Conservation (phyloP, 2,113 vertebrate genomes). For the Erythrolamprus reginae region DNA sequence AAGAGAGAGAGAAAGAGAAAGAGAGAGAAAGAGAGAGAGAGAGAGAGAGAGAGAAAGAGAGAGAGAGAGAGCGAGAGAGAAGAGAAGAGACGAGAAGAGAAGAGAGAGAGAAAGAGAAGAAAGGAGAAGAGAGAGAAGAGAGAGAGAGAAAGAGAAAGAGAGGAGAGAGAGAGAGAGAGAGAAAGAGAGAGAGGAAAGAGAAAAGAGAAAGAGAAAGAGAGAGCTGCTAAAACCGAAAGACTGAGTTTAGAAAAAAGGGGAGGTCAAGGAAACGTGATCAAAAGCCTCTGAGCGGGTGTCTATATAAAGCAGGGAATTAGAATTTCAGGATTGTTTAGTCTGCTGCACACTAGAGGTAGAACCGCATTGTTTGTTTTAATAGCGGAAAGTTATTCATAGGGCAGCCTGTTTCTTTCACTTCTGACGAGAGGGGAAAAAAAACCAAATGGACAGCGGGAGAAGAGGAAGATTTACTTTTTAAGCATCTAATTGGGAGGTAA, state of each 20-base stretch:
- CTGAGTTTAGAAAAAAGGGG: background rate
- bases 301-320: background rate
- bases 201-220: background rate
- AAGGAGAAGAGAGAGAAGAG: background rate
- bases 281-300: background rate
- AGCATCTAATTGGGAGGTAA: background rate
- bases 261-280: background rate
- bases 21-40: background rate
- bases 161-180: background rate
- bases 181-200: too few relatives aligned
- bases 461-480: background rate
- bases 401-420: background rate
- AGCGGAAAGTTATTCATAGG: background rate
- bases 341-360: background rate
- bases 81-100: too few relatives aligned
- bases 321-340: slow-evolving; percentile 9
- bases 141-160: background rate
- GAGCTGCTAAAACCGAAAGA: background rate
- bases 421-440: background rate
- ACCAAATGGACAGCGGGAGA: background rate
- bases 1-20: background rate
- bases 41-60: background rate
- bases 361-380: background rate
- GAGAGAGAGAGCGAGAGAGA: background rate
- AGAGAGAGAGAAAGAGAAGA: background rate